phyloP scores from a whole-genome alignment of 2,797 vertebrate species.

The Peromyscus nudipes region DNA sequence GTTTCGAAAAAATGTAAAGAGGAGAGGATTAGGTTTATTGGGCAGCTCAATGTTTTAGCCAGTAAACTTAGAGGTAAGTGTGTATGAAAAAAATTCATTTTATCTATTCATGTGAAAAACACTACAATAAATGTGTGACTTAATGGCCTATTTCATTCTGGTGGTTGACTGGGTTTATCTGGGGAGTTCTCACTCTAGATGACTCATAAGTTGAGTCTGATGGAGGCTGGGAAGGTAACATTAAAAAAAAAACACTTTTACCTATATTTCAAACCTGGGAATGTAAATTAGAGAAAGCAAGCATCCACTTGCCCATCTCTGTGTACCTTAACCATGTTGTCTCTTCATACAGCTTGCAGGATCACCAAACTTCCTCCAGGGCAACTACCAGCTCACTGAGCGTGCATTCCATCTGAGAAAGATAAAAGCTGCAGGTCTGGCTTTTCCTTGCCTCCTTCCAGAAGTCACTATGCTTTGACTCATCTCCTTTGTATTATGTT shows the following conservation, averaged over 20 bases:
- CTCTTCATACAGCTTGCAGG: neutral
- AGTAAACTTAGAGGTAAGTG: neutral
- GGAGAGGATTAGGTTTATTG: neutral
- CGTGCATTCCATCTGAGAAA: neutral
- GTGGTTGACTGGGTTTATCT: neutral
- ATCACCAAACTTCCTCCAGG: neutral
- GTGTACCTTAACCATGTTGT: fast-evolving
- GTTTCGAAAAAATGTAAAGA: neutral
- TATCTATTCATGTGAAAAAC: neutral
- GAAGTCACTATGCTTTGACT: neutral
- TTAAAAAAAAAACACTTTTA: neutral
- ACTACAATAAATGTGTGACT: neutral
- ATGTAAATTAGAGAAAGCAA: neutral
- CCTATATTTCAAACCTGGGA: neutral
- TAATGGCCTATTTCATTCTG: neutral
- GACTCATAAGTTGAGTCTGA: neutral
- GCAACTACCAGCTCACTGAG: neutral
- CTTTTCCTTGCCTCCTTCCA: neutral
- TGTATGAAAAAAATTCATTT: neutral
- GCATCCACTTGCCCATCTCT: neutral
- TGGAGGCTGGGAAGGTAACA: neutral
- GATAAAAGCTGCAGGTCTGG: neutral
- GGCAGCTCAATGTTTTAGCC: neutral
- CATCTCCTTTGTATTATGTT: neutral
- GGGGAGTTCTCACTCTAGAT: neutral